Evolutionary conservation across 2,113 vertebrate species (phyloP).

Genomic region (Malurus elegans): DNA sequence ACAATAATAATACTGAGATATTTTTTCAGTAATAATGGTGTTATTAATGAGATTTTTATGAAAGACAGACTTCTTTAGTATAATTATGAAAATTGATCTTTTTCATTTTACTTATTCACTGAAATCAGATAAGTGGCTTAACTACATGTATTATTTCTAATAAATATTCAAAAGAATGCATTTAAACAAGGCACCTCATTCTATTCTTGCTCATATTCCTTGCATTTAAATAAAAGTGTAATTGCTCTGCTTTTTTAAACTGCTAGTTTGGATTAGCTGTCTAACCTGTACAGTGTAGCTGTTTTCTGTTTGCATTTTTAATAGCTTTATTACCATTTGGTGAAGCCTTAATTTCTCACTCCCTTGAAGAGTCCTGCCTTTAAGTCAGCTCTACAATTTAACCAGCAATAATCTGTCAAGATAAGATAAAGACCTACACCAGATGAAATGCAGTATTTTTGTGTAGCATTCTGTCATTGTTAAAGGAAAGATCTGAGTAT

Average conservation of each 20-base stretch:
- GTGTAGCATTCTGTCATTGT: constrained; percentile 79
- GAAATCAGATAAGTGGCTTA: constrained; percentile 89
- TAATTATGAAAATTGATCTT: constrained; percentile 91
- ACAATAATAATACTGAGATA: constrained; percentile 84
- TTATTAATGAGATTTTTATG: constrained; percentile 89
- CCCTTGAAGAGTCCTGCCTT: constrained; percentile 82
- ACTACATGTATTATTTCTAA: constrained; percentile 91
- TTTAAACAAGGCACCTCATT: constrained; percentile 87
- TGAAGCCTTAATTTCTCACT: constrained; percentile 86
- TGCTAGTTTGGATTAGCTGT: constrained; percentile 86
- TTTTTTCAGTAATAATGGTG: constrained; percentile 85
- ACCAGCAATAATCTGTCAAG: constrained; percentile 83
- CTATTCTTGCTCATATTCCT: constrained; percentile 84
- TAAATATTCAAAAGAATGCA: constrained; percentile 90
- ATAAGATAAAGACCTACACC: constrained; percentile 77
- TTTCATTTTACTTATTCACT: constrained; percentile 86
- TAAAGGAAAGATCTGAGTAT: constrained; percentile 74
- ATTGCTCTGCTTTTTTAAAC: constrained; percentile 86
- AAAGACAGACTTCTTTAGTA: constrained; percentile 85
- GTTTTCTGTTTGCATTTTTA: constrained; percentile 88
- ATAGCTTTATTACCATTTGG: constrained; percentile 87
- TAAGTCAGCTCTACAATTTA: constrained; percentile 83
- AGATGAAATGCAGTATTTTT: constrained; percentile 72
- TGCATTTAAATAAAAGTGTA: constrained; percentile 89
- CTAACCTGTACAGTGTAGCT: constrained; percentile 82